Evolutionary conservation across 2,113 vertebrate genomes (phyloP), one percentile per base, ranked within the genome.

Genomic region (Sinosuthora webbiana): DNA sequence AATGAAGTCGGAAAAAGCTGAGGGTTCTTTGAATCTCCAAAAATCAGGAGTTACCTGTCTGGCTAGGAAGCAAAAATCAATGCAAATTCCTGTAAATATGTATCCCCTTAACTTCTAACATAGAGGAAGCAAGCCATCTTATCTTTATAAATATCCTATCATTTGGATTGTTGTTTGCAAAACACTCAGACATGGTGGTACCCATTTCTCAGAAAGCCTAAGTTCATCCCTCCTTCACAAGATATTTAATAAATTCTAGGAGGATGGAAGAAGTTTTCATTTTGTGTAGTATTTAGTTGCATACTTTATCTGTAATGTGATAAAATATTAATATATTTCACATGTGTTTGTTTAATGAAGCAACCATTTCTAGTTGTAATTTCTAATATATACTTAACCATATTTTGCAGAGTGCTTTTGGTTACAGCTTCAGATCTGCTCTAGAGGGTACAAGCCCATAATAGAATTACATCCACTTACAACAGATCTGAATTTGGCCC

Each of bases 381-480:
- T 94, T 95, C 71, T 82, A 65, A 83, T 60, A 49, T 90, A n/a
- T 79, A 71, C 67, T 91, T 94, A 93, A 96, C 90, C n/a, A 33
- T 95, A 59, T 95, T 97, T 96, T 94, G 80, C 76, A 88, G 90
- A 93, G 83, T 95, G 94, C 88, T 93, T 96, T 90, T 96, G 64
- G 71, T 95, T 93, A 67, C 60, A 71, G 92, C 92, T 91, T 97
- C 93, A 96, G 96, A 95, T 96, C 94, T 97, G 47, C 83, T 92
- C 77, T 60, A 87, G 91, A 96, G 93, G 73, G 69, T 95, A 92
- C 68, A 94, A 92, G 73, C 75, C 95, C n/a, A 30, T 96, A 95
- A 96, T 89, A 96, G 73, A 96, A 97, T 97, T 97, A 96, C 56
- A 90, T 95, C 90, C 88, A 96, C 93, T 97, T 96, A 96, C 90